Evolutionary conservation across 2,113 vertebrate genomes (phyloP).

Genomic region (Craseonycteris thonglongyai): DNA sequence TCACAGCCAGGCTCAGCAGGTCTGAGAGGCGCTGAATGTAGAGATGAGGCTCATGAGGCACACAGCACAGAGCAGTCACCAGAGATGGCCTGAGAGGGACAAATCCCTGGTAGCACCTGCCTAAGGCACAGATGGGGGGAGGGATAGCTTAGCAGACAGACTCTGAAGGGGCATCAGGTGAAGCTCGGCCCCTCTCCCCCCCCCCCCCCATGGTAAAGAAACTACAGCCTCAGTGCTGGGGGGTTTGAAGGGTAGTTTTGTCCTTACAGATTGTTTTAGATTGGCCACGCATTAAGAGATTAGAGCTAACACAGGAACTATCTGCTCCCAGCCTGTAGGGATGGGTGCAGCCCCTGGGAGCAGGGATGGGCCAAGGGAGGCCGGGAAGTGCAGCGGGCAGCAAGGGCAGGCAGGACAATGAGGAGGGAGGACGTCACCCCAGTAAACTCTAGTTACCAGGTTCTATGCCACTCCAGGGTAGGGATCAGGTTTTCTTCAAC

Average conservation of each 20-base stretch:
- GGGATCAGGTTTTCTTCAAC: not conserved
- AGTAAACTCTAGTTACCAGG: not conserved
- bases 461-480: not conserved
- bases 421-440: fast-evolving
- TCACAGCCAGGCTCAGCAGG: not conserved
- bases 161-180: not conserved
- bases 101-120: not conserved
- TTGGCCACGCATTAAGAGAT: not conserved
- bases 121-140: not conserved
- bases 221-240: not conserved
- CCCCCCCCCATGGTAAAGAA: not conserved
- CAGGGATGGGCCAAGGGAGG: not conserved
- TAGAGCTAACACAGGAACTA: not conserved
- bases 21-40: not conserved
- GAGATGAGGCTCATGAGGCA: not conserved
- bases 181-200: not conserved
- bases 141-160: not conserved
- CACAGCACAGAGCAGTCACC: not conserved
- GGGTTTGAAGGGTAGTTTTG: not conserved
- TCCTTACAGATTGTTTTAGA: not conserved
- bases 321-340: not conserved
- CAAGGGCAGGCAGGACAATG: too few species aligned
- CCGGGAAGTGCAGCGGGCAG: not conserved
- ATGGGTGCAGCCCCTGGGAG: not conserved
- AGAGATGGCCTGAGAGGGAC: not conserved